Conservation (phyloP, 1,140 invertebrate species). For the Listronotus bonariensis region DNA sequence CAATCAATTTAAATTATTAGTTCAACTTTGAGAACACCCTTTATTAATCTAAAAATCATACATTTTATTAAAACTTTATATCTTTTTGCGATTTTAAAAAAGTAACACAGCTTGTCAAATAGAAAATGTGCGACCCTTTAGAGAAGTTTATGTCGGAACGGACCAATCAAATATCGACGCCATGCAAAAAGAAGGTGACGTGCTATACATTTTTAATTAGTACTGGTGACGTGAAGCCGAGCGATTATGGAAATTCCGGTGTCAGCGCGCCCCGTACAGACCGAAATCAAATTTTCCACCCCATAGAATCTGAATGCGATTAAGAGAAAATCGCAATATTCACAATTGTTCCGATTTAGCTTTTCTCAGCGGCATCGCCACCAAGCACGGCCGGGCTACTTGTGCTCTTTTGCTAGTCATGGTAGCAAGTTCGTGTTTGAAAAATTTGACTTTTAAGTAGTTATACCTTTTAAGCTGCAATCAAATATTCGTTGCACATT, state of each 20-base stretch:
- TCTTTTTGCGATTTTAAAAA: too few species aligned
- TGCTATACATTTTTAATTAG: slow-evolving; percentile 50
- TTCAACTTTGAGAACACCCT: too few species aligned
- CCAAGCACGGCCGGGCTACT: slow-evolving; percentile 1
- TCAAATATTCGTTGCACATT: too few species aligned
- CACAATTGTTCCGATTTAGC: slow-evolving; percentile 9
- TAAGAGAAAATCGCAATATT: slow-evolving; percentile 40
- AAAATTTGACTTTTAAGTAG: not conserved
- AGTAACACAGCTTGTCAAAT: too few species aligned
- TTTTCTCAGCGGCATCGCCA: slow-evolving; percentile 11
- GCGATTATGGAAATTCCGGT: slow-evolving; percentile 49
- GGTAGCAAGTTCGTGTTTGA: not conserved
- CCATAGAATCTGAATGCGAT: slow-evolving; percentile 48
- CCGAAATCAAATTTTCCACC: slow-evolving; percentile 50
- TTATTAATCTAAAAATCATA: too few species aligned
- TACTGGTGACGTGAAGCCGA: slow-evolving; percentile 35
- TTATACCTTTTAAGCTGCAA: too few species aligned
- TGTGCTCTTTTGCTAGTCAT: not conserved
- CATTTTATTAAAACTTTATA: too few species aligned
- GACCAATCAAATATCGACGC: slow-evolving; percentile 2
- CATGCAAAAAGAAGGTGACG: slow-evolving; percentile 7
- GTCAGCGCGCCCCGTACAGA: slow-evolving; percentile 40
- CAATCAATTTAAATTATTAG: too few species aligned
- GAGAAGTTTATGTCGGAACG: not conserved
- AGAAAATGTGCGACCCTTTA: too few species aligned